Conservation (phyloP, 2,113 vertebrate genomes). For the Columbina picui region DNA sequence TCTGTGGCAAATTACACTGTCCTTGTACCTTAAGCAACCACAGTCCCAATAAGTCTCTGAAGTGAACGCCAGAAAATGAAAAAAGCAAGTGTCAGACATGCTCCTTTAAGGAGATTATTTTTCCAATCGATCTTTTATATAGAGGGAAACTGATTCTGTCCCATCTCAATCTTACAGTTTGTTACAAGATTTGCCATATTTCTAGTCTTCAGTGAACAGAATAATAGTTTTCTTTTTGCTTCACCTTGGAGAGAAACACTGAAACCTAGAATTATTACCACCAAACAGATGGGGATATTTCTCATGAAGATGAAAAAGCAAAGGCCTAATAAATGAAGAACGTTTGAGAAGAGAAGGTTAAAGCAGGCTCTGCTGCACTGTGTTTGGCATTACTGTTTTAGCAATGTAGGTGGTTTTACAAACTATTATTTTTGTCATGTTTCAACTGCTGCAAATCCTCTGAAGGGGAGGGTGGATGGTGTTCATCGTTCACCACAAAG, state of each 20-base stretch:
- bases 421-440: neutral
- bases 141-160: neutral
- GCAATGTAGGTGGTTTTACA: neutral
- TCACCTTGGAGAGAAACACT: conserved; percentile 44
- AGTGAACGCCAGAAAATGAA: conserved; percentile 7
- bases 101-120: conserved; percentile 25
- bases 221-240: conserved; percentile 26
- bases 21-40: neutral
- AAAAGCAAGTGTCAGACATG: neutral
- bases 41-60: neutral
- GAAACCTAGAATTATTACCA: conserved; percentile 21
- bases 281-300: conserved; percentile 43
- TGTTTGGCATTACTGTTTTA: conserved; percentile 12
- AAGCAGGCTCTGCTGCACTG: neutral
- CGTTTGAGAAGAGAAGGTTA: conserved; percentile 27
- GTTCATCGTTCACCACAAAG: neutral
- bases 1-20: neutral
- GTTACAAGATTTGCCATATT: conserved; percentile 20
- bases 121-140: neutral
- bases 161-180: neutral
- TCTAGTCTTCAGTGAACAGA: conserved; percentile 30
- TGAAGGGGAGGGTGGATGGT: neutral
- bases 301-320: conserved; percentile 26
- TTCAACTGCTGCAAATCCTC: neutral
- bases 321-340: conserved; percentile 29